These are phyloP conservation scores for Urocitellus parryii DNA, from an alignment of 2,113 vertebrate species.

Conservation along the genomic window DNA sequence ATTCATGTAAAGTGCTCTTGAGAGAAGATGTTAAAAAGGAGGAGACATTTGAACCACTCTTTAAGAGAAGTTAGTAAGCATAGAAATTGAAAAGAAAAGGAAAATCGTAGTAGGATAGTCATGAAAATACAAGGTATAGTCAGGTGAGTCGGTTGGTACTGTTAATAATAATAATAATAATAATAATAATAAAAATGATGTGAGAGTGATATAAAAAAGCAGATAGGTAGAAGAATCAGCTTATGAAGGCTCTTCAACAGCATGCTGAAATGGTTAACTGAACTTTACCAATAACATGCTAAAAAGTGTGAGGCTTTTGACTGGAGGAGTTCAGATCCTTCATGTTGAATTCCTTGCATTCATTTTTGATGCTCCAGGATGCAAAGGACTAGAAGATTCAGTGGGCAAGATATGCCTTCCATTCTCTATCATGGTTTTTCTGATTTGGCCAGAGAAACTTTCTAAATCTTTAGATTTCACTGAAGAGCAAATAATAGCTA, in stretches of 20 bases:
- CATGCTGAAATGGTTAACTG: neutral
- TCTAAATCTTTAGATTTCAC: neutral
- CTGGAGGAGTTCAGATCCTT: neutral
- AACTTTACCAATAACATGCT: neutral
- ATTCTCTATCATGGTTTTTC: neutral
- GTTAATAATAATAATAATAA: too few relatives aligned
- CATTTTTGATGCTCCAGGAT: neutral
- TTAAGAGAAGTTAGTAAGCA: neutral
- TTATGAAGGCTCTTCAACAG: neutral
- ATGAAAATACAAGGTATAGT: neutral
- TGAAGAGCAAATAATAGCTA: neutral
- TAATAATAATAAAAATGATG: neutral
- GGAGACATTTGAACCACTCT: neutral
- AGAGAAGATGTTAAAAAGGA: neutral
- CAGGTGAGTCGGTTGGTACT: neutral
- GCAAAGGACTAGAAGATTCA: neutral
- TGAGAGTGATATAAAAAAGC: neutral
- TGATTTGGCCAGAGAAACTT: neutral
- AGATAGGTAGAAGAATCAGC: neutral
- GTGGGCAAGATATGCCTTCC: neutral
- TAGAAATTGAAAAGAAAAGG: neutral
- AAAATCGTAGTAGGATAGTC: neutral
- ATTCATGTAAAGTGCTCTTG: neutral
- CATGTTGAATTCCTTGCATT: neutral
- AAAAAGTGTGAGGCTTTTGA: neutral